phyloP scores from a whole-genome alignment of 2,797 vertebrate genomes.

The Monodelphis domestica region DNA sequence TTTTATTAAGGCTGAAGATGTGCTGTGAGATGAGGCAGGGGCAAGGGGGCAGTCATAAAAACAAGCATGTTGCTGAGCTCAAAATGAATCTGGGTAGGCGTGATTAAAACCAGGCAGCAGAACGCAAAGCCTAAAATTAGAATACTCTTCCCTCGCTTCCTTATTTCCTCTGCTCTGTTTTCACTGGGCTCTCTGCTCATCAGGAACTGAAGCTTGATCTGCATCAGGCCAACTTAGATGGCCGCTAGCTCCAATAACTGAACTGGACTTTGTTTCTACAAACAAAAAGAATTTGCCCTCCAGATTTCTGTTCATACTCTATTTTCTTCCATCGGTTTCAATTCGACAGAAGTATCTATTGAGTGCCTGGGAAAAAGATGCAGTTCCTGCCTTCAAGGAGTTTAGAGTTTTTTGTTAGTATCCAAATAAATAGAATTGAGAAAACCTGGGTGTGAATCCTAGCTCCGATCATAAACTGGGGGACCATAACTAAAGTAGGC shows the following conservation, averaged over 20 bases:
- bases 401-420: not conserved
- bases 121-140: not conserved
- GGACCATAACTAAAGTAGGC: not conserved
- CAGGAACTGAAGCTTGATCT: conserved; percentile 3
- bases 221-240: not conserved
- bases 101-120: not conserved
- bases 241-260: not conserved
- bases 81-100: not conserved
- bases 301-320: not conserved
- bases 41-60: not conserved
- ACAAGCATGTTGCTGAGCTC: not conserved
- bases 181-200: not conserved
- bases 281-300: not conserved
- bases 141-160: not conserved
- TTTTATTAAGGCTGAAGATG: not conserved
- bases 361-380: not conserved
- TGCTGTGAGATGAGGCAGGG: not conserved
- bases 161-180: not conserved
- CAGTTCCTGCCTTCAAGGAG: not conserved
- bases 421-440: not conserved
- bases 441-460: not conserved
- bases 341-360: not conserved
- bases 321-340: not conserved
- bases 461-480: not conserved
- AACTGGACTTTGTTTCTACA: not conserved